A percentile compares a stretch with the other conserved stretches of the same genome.
Conservation (phyloP, 2,888 invertebrate genomes). For the Stenchaetothrips biformis region DNA sequence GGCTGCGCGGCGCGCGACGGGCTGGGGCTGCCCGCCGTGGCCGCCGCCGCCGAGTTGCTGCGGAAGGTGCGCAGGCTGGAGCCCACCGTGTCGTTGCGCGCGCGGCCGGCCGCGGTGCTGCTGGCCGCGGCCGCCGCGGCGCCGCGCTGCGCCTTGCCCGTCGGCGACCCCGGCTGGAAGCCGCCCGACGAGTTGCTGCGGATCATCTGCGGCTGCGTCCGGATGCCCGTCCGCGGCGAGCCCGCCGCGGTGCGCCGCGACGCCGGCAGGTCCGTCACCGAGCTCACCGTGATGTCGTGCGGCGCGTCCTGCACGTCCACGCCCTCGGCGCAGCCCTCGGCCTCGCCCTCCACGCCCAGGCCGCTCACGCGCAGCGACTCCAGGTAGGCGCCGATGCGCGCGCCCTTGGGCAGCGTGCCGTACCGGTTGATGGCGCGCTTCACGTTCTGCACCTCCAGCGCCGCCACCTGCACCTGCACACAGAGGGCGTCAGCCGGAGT, state of each 20-base stretch:
- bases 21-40: conserved; percentile 47
- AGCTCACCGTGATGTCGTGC: conserved; percentile 29
- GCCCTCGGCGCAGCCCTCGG: conserved; percentile 42
- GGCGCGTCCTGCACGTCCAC: conserved; percentile 41
- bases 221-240: conserved; percentile 60
- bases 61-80: conserved; percentile 50
- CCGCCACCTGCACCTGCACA: conserved; percentile 74
- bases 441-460: conserved; percentile 92
- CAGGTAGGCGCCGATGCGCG: conserved; percentile 91
- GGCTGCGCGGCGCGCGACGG: conserved; percentile 69
- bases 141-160: conserved; percentile 40
- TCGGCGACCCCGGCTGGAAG: conserved; percentile 37
- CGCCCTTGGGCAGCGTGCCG: conserved; percentile 94
- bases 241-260: conserved; percentile 42
- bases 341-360: conserved; percentile 39
- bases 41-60: conserved; percentile 52
- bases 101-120: conserved; percentile 51
- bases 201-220: conserved; percentile 74
- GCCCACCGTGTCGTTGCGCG: conserved; percentile 45
- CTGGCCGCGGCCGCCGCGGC: conserved; percentile 51
- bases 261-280: conserved; percentile 39
- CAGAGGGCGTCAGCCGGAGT: too few species aligned
- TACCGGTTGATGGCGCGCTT: conserved; percentile 90
- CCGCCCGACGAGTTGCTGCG: conserved; percentile 84
- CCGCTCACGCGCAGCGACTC: conserved; percentile 86